Base-by-base conservation (phyloP, 2,113 vertebrate species). In the Bubo scandiacus region DNA sequence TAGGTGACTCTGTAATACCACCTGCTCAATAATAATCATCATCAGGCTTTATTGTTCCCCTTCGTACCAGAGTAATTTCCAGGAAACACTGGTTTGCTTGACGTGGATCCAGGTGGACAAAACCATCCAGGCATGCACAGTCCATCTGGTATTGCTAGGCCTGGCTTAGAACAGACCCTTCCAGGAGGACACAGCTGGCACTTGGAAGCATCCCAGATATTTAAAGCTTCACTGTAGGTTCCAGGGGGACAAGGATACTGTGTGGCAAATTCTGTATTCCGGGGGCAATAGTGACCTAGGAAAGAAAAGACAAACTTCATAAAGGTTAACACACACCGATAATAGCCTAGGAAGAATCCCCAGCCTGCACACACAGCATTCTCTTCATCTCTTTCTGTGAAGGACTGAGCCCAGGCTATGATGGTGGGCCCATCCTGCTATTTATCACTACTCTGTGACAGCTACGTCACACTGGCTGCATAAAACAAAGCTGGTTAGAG, bases 251-350 rank as follows among this genome's bases (percentile, higher is more conserved):
- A 98, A 2, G 98, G 98, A 88, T 98, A 83, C 74, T 98, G 98
- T 0, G 79, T 96, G 57, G 97, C 96, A 70, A 68, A 97, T 62
- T 87, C 74, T 19, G 98, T 98, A 55, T 97, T 98, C 86, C 59
- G 78, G 88, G 99, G 99, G 96, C 99, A 99, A 90, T 98, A 99
- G 95, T 99, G 98, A 91, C 99, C 99, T 58, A 51, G 66, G 45
- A 92, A 96, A 45, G 90, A 36, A 57, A 57, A 51, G 17, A 25
- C 3, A 32, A 22, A 11, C 36, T 68, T 68, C 42, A 23, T 8
- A 52, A 82, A 16, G 19, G 21, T 11, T 43, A 38, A 54, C 18
- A 12, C 9, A 8, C 4, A 14, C 20, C 67, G 38, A 20, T 38
- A 58, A 65, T 5, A 57, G 43, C 15, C 16, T 5, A 8, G 30